Percentiles rank a stretch among this genome's conserved stretches.
Evolutionary conservation across 2,797 vertebrate species (phyloP).

Genomic region (Schizopygopsis malacanthus): DNA sequence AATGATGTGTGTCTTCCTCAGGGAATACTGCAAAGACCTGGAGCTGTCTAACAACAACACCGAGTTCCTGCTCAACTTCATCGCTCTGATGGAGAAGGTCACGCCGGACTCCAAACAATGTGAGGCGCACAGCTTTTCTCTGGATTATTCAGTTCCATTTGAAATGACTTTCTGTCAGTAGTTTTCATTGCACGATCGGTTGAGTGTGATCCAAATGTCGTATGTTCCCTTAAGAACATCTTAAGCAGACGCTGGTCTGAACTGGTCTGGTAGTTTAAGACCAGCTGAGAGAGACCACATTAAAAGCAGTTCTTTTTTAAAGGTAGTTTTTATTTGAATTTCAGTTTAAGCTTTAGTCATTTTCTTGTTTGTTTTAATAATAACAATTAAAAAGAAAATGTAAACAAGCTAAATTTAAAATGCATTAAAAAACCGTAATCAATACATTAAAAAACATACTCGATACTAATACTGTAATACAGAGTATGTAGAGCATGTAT

Average conservation of each 20-base stretch:
- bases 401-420: too few relatives aligned
- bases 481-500: background rate
- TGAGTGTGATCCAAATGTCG: background rate
- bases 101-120: slow-evolving; percentile 99
- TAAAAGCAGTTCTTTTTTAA: background rate
- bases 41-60: slow-evolving; percentile 98
- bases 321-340: too few relatives aligned
- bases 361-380: too few relatives aligned
- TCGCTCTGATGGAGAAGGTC: slow-evolving; percentile 98
- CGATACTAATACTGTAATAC: background rate
- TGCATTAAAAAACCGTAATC: too few relatives aligned
- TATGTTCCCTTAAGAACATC: background rate
- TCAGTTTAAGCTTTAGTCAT: too few relatives aligned
- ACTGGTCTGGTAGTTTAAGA: background rate
- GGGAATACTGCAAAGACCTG: slow-evolving; percentile 99
- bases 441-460: too few relatives aligned
- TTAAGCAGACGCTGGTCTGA: background rate
- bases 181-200: background rate
- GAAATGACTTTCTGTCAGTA: too few relatives aligned
- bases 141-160: background rate
- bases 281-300: background rate
- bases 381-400: too few relatives aligned
- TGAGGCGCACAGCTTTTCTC: slow-evolving; percentile 74
- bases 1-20: slow-evolving; percentile 67
- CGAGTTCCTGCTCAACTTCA: slow-evolving; percentile 98